Conservation (phyloP, 37 sponge, comb jelly and placozoan species). For the Tethya wilhelma region DNA sequence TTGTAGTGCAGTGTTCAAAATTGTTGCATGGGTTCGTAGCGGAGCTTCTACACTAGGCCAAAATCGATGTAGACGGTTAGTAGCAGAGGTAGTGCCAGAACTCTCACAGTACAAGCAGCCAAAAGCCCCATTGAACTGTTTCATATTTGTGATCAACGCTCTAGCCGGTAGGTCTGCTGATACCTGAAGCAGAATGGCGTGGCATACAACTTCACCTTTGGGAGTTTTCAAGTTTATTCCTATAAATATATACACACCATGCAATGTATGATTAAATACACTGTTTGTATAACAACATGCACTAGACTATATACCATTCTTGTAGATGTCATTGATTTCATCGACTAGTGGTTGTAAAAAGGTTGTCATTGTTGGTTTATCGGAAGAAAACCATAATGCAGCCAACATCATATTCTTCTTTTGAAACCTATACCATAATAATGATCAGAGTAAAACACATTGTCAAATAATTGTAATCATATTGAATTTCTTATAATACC, state of each 20-base stretch:
- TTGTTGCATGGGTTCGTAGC: too few relatives aligned
- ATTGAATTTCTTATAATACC: conserved; percentile 5
- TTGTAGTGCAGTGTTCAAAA: too few relatives aligned
- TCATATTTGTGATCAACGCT: neutral
- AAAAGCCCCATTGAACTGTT: conserved; percentile 7
- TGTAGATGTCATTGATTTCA: neutral
- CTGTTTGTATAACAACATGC: too few relatives aligned
- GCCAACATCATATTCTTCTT: conserved; percentile 13
- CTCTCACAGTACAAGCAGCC: neutral
- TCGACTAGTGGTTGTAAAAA: conserved; percentile 9
- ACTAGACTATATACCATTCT: neutral
- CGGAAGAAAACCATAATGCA: conserved; percentile 16
- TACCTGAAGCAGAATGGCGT: conserved; percentile 1
- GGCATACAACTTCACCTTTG: neutral
- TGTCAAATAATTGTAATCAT: neutral
- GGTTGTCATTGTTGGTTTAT: conserved; percentile 14
- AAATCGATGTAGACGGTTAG: neutral
- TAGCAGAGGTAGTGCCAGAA: neutral
- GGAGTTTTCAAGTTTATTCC: neutral
- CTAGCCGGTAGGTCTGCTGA: conserved; percentile 21
- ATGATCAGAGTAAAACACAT: neutral
- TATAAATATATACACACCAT: neutral
- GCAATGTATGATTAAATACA: neutral
- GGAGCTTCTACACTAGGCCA: too few relatives aligned
- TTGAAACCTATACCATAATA: neutral